Evolutionary conservation across 2,113 vertebrate species (phyloP).

Genomic region (Chlorodrepanis virens): DNA sequence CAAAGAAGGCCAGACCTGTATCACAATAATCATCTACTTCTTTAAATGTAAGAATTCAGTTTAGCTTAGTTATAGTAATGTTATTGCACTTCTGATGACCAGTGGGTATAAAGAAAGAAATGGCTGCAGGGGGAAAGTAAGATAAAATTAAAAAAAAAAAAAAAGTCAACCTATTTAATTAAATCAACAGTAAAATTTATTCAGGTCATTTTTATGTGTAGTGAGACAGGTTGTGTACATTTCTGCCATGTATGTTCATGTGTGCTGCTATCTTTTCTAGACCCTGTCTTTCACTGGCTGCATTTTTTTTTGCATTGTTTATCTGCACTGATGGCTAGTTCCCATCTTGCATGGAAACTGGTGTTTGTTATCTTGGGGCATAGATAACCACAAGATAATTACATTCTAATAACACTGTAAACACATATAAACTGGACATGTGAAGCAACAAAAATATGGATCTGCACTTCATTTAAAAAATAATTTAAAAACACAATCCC

Average conservation of each 20-base stretch:
- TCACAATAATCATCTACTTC: background rate
- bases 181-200: background rate
- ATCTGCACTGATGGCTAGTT: background rate
- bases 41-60: background rate
- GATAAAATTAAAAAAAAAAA: background rate
- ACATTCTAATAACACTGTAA: background rate
- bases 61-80: background rate
- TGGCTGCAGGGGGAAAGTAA: background rate
- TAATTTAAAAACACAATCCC: accelerated
- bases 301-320: background rate
- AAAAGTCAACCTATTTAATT: background rate
- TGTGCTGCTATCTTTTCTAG: background rate
- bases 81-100: background rate
- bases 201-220: background rate
- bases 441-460: background rate
- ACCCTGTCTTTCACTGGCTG: background rate
- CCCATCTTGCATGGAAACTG: background rate
- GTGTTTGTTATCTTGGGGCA: background rate
- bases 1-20: background rate
- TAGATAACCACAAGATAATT: background rate
- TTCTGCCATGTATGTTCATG: background rate
- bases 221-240: background rate
- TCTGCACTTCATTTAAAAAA: background rate
- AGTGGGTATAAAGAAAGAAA: background rate
- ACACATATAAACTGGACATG: background rate